Percentiles rank a stretch among this genome's conserved stretches.
phyloP scores from a whole-genome alignment of 2,888 invertebrate species.

The Eupithecia abbreviata region DNA sequence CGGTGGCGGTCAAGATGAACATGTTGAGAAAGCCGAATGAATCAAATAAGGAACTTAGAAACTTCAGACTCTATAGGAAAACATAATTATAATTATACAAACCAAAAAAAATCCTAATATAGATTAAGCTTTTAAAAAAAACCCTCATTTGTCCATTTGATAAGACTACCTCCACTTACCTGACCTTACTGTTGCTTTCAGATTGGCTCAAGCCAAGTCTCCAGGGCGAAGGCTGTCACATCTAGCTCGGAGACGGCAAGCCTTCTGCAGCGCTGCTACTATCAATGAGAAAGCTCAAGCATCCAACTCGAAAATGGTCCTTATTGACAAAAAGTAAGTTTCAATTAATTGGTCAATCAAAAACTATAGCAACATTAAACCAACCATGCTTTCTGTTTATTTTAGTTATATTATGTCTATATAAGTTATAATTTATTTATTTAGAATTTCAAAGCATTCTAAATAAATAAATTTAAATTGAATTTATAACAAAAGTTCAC shows the following conservation, averaged over 20 bases:
- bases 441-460: too few species aligned
- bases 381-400: too few species aligned
- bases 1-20: too few species aligned
- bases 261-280: slow-evolving; percentile 88
- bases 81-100: too few species aligned
- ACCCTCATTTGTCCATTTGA: not conserved
- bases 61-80: too few species aligned
- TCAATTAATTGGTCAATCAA: not conserved
- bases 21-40: too few species aligned
- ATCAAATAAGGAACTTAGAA: too few species aligned
- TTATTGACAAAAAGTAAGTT: slow-evolving; percentile 87
- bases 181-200: slow-evolving; percentile 46
- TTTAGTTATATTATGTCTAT: too few species aligned
- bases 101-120: too few species aligned
- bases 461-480: too few species aligned
- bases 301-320: slow-evolving; percentile 82
- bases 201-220: slow-evolving; percentile 83
- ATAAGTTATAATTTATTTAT: too few species aligned
- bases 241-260: slow-evolving; percentile 88
- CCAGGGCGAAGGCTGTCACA: slow-evolving; percentile 91
- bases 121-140: not conserved
- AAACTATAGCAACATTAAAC: too few species aligned
- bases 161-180: not conserved
- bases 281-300: slow-evolving; percentile 74
- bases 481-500: slow-evolving; percentile 12